Conservation (phyloP, 2,888 invertebrate species). For the Agonopterix subpropinquella region DNA sequence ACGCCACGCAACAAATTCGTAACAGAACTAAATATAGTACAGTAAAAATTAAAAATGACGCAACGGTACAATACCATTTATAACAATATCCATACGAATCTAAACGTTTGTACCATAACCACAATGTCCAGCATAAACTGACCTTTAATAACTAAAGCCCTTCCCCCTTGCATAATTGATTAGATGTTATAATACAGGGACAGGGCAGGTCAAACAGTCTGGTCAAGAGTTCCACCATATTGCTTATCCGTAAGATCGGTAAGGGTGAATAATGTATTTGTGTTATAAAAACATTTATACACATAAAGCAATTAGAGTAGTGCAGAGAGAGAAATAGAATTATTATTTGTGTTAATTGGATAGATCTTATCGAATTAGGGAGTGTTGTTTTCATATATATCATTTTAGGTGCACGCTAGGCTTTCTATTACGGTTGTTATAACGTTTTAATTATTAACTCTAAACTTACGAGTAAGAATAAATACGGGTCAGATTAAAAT, state of each 20-base stretch:
- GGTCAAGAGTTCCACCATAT: constrained; percentile 14
- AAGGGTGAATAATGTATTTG: constrained; percentile 24
- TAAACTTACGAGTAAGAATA: too few relatives aligned
- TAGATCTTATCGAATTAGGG: constrained; percentile 38
- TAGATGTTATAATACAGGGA: neutral
- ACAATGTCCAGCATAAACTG: constrained; percentile 2
- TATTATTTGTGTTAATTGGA: constrained; percentile 48
- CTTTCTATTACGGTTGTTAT: neutral
- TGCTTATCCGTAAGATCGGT: constrained; percentile 17
- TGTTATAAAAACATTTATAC: constrained; percentile 30
- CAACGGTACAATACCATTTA: constrained; percentile 1
- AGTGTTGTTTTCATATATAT: constrained; percentile 18
- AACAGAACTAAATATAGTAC: too few relatives aligned
- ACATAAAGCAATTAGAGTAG: constrained; percentile 32
- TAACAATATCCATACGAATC: constrained; percentile 2
- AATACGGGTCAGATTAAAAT: too few relatives aligned
- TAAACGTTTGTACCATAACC: constrained; percentile 4
- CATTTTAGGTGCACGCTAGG: constrained; percentile 1
- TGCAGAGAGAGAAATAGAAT: constrained; percentile 26
- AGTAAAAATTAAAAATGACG: neutral
- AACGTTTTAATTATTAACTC: neutral
- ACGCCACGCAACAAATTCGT: too few relatives aligned
- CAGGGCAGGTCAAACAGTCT: constrained; percentile 12
- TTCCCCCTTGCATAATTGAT: neutral
- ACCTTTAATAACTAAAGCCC: neutral